Base-by-base conservation (phyloP, 2,797 vertebrate genomes). In the Chrosomus eos region DNA sequence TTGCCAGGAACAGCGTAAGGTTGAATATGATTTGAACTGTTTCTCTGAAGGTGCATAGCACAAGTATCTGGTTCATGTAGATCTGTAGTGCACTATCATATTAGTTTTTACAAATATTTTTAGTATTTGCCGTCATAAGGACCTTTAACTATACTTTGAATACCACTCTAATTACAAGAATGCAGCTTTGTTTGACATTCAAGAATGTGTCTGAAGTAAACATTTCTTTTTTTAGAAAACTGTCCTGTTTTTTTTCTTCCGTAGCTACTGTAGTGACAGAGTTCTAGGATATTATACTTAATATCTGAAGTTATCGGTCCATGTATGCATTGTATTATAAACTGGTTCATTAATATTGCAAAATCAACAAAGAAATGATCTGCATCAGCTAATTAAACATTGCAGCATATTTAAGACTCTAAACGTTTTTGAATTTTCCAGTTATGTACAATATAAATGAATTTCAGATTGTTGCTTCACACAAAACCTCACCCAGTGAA, bases 91-190 rank as follows among this genome's bases (percentile, higher is more conserved):
- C 93, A 91, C 91, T 93, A 89, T 85, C 85, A 85, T 89, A 86
- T 90, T 93, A 90, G 88, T 93, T 94, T 94, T 92, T 81, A 91
- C 90, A 91, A 91, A 88, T 92, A 91, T 92, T 94, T 94, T 94
- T 94, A 91, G 93, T 88, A 90, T 93, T 94, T 95, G 93, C 88
- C 76, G 92, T 95, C 93, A 92, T 89, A 85, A 92, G 92, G 93
- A 94, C 90, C 94, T 94, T 95, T 94, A 95, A 95, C 94, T 95
- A 93, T 95, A 94, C 90, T 96, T 95, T 95, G 93, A 95, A 95
- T 95, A 95, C 94, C 94, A 95, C 95, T 94, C 93, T 95, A 95
- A 94, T 94, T 93, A 94, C 91, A 93, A 93, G 76, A 89, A 94
- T 93, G 93, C 94, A 95, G 93, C 93, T 94, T 90, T 90, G 88